phyloP scores from a whole-genome alignment of 2,113 vertebrate species.

The Casuarius casuarius region DNA sequence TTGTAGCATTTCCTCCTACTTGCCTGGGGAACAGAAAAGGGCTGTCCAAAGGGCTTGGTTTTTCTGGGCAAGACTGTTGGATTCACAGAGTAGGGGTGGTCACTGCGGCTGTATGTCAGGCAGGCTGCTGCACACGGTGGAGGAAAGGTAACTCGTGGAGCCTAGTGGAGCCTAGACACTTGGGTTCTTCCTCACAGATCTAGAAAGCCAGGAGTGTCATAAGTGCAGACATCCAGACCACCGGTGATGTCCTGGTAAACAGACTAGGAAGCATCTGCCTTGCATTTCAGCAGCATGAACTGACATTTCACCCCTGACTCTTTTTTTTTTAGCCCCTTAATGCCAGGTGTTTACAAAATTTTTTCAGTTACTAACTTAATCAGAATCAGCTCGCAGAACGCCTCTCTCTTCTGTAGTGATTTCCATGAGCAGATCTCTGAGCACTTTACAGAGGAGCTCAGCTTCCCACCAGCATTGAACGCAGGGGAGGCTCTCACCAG shows the following conservation, averaged over 20 bases:
- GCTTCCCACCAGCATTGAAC: not conserved
- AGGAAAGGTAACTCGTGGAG: not conserved
- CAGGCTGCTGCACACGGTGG: not conserved
- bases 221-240: not conserved
- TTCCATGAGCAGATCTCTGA: not conserved
- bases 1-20: slow-evolving; percentile 5
- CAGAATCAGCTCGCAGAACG: not conserved
- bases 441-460: not conserved
- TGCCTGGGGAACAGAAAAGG: not conserved
- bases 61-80: not conserved
- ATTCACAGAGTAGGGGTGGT: not conserved
- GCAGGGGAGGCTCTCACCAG: not conserved
- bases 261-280: slow-evolving; percentile 3
- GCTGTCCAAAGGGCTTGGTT: not conserved
- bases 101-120: not conserved
- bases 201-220: not conserved
- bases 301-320: not conserved
- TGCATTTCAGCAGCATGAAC: not conserved
- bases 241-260: fast-evolving
- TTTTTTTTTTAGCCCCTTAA: not conserved
- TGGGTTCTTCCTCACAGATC: not conserved
- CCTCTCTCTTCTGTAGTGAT: not conserved
- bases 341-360: not conserved
- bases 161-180: not conserved
- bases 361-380: not conserved